These are phyloP conservation scores for Erythrolamprus reginae DNA, from an alignment of 2,113 vertebrate genomes.

Conservation along the genomic window DNA sequence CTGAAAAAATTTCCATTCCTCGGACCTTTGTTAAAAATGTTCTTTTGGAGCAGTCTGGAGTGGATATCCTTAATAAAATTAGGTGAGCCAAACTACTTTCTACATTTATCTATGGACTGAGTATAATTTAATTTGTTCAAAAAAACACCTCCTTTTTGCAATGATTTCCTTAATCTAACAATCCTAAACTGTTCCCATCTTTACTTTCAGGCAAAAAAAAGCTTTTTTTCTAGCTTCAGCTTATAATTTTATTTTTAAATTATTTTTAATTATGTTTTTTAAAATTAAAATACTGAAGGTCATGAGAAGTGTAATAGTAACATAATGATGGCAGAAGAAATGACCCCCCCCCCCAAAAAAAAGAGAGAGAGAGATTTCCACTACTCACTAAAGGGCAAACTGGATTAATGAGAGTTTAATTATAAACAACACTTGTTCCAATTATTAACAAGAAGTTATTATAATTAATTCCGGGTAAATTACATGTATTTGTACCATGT, in stretches of 20 bases:
- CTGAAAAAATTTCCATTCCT: slow-evolving; percentile 87
- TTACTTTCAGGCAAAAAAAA: neutral
- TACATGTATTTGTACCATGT: neutral
- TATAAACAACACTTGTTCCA: neutral
- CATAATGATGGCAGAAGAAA: neutral
- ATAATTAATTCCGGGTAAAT: neutral
- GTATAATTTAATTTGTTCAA: neutral
- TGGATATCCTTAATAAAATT: slow-evolving; percentile 98
- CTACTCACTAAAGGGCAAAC: neutral
- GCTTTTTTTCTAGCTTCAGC: neutral
- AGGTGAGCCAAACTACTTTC: slow-evolving; percentile 69
- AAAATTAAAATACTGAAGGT: neutral
- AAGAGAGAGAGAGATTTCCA: neutral
- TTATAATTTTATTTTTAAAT: neutral
- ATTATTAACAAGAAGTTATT: neutral
- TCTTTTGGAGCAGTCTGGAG: slow-evolving; percentile 91
- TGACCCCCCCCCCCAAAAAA: too few species aligned
- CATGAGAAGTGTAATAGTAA: neutral
- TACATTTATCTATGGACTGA: neutral
- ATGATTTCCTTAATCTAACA: neutral
- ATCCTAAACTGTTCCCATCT: neutral
- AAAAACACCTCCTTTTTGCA: too few species aligned
- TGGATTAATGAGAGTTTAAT: neutral
- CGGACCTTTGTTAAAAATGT: slow-evolving; percentile 91
- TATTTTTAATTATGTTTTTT: neutral